These are phyloP conservation scores for Taenaris catops DNA, from an alignment of 2,888 invertebrate species.

Conservation along the genomic window DNA sequence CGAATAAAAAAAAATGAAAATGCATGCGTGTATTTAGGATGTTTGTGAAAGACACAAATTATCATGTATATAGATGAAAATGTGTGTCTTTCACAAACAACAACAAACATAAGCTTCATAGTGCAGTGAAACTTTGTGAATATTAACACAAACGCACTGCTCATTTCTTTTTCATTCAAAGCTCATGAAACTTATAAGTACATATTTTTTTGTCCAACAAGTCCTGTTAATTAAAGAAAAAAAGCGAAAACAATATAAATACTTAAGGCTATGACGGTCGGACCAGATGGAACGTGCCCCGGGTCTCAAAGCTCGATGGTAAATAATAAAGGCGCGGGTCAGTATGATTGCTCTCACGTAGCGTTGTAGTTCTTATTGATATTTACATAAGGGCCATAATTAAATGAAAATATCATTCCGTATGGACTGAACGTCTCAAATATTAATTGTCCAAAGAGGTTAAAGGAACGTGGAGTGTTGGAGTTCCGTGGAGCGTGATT, in stretches of 20 bases:
- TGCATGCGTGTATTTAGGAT: too few species aligned
- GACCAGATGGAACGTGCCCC: constrained; percentile 41
- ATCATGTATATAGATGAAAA: too few species aligned
- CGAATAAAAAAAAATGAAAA: too few species aligned
- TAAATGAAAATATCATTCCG: constrained; percentile 14
- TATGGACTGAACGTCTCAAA: constrained; percentile 24
- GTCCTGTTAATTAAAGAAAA: constrained; percentile 47
- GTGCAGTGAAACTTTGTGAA: neutral
- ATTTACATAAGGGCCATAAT: constrained; percentile 9
- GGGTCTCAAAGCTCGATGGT: constrained; percentile 36
- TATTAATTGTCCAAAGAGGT: constrained; percentile 29
- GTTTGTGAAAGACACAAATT: too few species aligned
- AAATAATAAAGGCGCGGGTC: constrained; percentile 34
- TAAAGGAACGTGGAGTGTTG: constrained; percentile 17
- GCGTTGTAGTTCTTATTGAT: constrained; percentile 15
- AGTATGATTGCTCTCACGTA: constrained; percentile 12
- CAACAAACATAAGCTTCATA: too few species aligned
- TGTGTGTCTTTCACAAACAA: too few species aligned
- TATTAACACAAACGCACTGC: constrained; percentile 1
- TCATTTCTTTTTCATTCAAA: constrained; percentile 13
- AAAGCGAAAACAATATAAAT: constrained; percentile 47
- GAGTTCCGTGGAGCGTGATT: constrained; percentile 26
- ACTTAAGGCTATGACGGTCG: constrained; percentile 32
- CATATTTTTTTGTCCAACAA: constrained; percentile 35
- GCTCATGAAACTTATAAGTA: constrained; percentile 32